Base-by-base conservation (phyloP, 2,888 invertebrate species). In the Glaucopsyche alexis region DNA sequence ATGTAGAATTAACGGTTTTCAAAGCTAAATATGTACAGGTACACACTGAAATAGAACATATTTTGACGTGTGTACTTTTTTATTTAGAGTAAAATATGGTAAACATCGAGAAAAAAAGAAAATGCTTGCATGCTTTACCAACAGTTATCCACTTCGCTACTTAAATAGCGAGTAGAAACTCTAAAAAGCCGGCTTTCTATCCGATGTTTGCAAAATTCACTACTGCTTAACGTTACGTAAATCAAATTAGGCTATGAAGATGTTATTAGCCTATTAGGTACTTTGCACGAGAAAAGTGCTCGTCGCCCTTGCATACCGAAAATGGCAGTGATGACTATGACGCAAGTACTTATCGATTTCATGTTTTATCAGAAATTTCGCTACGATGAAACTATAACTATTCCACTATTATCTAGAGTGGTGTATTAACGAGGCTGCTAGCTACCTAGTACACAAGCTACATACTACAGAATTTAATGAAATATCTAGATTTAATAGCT, bases 321-420 rank as follows among this genome's bases (percentile, higher is more conserved):
- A 29, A 60, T 60, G 38, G 29, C 29, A 29, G 60, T 60, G 19
- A 38, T 38, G 60, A 60, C 7, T 60, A 84, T 91, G 90, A 90
- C 90, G 91, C 86, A 89, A 87, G 80, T 80, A 80, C 83, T 86
- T 89, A 90, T 91, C 90, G 88, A 90, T 90, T 88, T 87, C 83
- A 90, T 87, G 71, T 72, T 76, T 72, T 75, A 72, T 42, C 66
- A 42, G 40, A 66, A 42, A 16, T 66, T 42, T 82, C 83, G 85
- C 77, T 72, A 73, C 75, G 71, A 75, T 77, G 66, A 42, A 66
- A 66, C 66, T 66, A 42, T 66, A 42, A 42, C 66, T 38, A 60
- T 60, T 29, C 60, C 60, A 38, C 29, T 50, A 49, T 60, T 60
- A 60, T 38, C 29, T 60, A 60, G 60, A 60, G 60, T 60, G 60